Conservation (phyloP, 2,888 invertebrate species). For the Malacosoma neustria region DNA sequence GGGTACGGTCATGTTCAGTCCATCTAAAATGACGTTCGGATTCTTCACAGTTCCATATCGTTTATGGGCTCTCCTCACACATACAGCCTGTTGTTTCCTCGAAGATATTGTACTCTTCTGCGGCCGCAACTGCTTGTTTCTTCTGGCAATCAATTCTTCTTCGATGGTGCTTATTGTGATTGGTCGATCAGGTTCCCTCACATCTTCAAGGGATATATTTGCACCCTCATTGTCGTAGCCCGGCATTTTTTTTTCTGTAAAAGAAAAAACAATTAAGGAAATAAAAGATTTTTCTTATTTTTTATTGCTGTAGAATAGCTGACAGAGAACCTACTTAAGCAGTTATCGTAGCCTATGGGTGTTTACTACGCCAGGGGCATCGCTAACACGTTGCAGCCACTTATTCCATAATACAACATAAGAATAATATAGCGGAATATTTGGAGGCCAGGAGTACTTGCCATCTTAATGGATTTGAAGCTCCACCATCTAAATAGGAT, state of each 20-base stretch:
- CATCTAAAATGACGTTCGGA: constrained; percentile 88
- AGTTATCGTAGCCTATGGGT: too few relatives aligned
- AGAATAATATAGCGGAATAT: too few relatives aligned
- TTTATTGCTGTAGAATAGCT: too few relatives aligned
- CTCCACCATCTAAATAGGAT: too few relatives aligned
- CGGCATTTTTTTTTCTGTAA: constrained; percentile 50
- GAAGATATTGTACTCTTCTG: constrained; percentile 83
- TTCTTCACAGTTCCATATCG: constrained; percentile 86
- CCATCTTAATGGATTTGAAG: too few relatives aligned
- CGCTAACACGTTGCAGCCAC: too few relatives aligned
- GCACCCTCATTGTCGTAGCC: constrained; percentile 69
- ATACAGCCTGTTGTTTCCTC: constrained; percentile 86
- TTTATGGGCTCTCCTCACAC: constrained; percentile 88
- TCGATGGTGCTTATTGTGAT: constrained; percentile 46
- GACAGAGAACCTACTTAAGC: too few relatives aligned
- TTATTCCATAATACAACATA: too few relatives aligned
- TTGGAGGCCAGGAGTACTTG: too few relatives aligned
- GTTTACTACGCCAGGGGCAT: too few relatives aligned
- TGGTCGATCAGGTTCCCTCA: constrained; percentile 33
- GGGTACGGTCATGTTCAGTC: constrained; percentile 93
- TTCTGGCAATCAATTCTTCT: constrained; percentile 39
- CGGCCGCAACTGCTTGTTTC: constrained; percentile 55
- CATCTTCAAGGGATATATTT: constrained; percentile 64
- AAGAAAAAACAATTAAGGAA: too few relatives aligned
- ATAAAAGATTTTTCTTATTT: too few relatives aligned